phyloP scores from a whole-genome alignment of 2,113 vertebrate genomes.

The Phyllostomus discolor region DNA sequence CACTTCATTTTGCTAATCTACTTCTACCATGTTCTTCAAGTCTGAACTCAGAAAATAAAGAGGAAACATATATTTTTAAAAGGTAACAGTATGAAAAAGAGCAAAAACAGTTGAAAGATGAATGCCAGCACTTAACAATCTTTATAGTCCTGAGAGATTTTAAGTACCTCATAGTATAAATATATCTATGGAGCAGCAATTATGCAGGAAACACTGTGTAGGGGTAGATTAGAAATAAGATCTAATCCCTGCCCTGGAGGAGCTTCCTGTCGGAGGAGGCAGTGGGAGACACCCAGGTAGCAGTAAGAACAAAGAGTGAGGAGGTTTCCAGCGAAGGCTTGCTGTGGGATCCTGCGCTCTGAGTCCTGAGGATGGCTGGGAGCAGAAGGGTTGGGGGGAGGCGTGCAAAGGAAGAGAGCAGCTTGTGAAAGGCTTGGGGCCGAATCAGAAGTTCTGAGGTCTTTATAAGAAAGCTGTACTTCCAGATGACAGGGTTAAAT shows the following conservation, averaged over 20 bases:
- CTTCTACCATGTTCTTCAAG: background rate
- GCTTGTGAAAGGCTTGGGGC: background rate
- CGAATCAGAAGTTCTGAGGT: background rate
- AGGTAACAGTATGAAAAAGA: background rate
- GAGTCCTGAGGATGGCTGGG: background rate
- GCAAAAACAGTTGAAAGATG: background rate
- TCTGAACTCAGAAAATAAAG: background rate
- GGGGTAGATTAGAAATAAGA: background rate
- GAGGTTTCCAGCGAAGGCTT: background rate
- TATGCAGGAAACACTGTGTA: background rate
- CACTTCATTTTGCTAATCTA: background rate
- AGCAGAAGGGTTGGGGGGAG: background rate
- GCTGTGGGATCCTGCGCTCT: background rate
- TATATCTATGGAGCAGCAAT: background rate
- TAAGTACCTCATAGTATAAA: background rate
- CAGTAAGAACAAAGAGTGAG: accelerated
- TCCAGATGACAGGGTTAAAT: background rate
- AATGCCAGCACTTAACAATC: background rate
- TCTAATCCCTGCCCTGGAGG: background rate
- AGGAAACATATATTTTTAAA: background rate
- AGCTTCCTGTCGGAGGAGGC: background rate
- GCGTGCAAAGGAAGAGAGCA: background rate
- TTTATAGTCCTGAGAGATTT: background rate
- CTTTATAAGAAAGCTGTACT: background rate
- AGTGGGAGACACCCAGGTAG: background rate